phyloP scores from a whole-genome alignment of 2,888 invertebrate genomes.

The Lottia gigantea region DNA sequence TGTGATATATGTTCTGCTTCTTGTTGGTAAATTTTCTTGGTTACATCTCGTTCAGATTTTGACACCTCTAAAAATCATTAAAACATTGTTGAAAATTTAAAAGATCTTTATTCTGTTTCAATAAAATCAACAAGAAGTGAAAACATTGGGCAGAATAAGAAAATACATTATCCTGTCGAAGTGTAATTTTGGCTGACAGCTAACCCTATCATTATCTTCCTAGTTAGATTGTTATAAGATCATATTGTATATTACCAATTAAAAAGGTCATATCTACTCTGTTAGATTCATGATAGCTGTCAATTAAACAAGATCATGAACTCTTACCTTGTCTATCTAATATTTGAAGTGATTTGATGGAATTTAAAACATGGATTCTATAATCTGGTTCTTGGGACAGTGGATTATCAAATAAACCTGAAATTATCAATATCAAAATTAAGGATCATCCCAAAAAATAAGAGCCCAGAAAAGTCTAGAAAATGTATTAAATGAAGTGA shows the following conservation, averaged over 20 bases:
- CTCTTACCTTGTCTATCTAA: constrained; percentile 63
- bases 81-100: constrained; percentile 21
- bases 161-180: too few relatives aligned
- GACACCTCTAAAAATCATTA: constrained; percentile 46
- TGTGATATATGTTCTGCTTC: constrained; percentile 52
- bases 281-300: too few relatives aligned
- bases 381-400: constrained; percentile 63
- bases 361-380: constrained; percentile 56
- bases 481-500: too few relatives aligned
- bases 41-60: constrained; percentile 50
- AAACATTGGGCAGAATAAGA: not conserved
- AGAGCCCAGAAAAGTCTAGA: too few relatives aligned
- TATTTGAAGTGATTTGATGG: constrained; percentile 58
- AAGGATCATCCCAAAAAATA: not conserved
- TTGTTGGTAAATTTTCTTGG: constrained; percentile 55
- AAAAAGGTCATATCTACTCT: too few relatives aligned
- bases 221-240: too few relatives aligned
- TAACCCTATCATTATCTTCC: too few relatives aligned
- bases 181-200: too few relatives aligned
- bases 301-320: too few relatives aligned
- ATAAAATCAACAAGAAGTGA: not conserved
- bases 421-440: constrained; percentile 19
- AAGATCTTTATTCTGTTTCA: not conserved
- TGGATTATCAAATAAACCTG: constrained; percentile 66
- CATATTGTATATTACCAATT: too few relatives aligned